Conservation (phyloP, 2,113 vertebrate genomes). For the Hepsetus odoe region DNA sequence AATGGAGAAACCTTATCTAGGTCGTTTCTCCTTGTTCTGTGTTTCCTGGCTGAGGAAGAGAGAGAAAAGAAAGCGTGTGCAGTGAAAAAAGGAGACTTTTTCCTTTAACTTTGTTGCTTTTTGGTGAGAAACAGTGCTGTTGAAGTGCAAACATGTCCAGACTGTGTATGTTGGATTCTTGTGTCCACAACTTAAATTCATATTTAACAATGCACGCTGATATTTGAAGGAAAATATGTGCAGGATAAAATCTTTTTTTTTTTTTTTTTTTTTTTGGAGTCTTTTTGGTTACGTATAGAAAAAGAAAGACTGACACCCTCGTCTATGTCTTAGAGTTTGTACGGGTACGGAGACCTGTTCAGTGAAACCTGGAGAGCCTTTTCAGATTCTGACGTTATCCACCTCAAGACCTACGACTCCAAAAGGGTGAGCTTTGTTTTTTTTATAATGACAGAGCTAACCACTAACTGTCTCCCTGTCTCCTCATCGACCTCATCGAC, state of each 20-base stretch:
- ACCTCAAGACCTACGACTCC: slow-evolving; percentile 90
- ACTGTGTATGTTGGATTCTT: too few species aligned
- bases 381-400: slow-evolving; percentile 86
- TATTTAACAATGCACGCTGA: too few species aligned
- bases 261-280: too few species aligned
- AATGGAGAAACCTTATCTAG: slow-evolving; percentile 55
- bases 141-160: too few species aligned
- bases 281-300: background rate
- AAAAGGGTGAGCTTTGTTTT: slow-evolving; percentile 81
- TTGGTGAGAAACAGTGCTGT: background rate
- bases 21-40: slow-evolving; percentile 56
- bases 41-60: slow-evolving; percentile 39
- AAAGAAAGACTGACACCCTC: background rate
- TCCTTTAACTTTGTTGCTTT: background rate
- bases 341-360: slow-evolving; percentile 94
- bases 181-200: too few species aligned
- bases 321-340: slow-evolving; percentile 80
- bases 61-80: slow-evolving; percentile 31
- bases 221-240: too few species aligned
- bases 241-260: too few species aligned
- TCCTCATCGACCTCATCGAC: too few species aligned
- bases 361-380: slow-evolving; percentile 92
- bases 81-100: slow-evolving; percentile 22
- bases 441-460: too few species aligned
- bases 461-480: too few species aligned